Evolutionary conservation across 2,888 invertebrate genomes (phyloP).

Genomic region (Lottia scabra): DNA sequence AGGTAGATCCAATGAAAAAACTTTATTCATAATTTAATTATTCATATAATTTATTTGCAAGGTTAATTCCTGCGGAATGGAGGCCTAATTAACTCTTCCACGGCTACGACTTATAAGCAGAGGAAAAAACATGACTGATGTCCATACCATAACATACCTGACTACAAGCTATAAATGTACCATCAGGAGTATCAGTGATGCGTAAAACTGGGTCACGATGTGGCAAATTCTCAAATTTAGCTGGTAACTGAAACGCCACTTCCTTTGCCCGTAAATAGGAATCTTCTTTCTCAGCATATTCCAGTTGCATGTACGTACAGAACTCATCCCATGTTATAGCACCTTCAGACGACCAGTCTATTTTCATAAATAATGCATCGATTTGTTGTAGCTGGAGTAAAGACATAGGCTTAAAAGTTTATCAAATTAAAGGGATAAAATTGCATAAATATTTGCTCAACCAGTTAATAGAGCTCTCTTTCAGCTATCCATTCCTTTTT

Average conservation of each 20-base stretch:
- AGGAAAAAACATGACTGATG: no score
- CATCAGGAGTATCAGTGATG: slow-evolving; percentile 64
- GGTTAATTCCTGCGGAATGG: no score
- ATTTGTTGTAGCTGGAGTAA: slow-evolving; percentile 62
- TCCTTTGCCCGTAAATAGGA: slow-evolving; percentile 65
- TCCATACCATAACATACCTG: slow-evolving; percentile 41
- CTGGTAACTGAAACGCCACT: slow-evolving; percentile 66
- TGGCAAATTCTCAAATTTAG: slow-evolving; percentile 63
- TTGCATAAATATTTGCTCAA: no score
- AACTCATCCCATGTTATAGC: slow-evolving; percentile 69
- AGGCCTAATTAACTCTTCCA: no score
- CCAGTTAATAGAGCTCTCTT: no score
- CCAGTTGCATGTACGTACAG: slow-evolving; percentile 70
- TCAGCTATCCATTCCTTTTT: no score
- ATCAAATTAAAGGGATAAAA: no score
- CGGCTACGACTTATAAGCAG: no score
- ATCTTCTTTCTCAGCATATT: slow-evolving; percentile 69
- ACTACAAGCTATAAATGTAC: slow-evolving; percentile 67
- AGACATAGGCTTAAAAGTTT: no score
- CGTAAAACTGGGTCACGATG: slow-evolving; percentile 66
- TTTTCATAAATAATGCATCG: slow-evolving; percentile 68
- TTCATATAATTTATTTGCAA: no score
- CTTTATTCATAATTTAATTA: no score
- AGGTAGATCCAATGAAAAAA: no score
- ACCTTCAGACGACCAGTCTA: slow-evolving; percentile 69